Evolutionary conservation across 2,113 vertebrate species (phyloP).

Genomic region (Trogon melanurus): DNA sequence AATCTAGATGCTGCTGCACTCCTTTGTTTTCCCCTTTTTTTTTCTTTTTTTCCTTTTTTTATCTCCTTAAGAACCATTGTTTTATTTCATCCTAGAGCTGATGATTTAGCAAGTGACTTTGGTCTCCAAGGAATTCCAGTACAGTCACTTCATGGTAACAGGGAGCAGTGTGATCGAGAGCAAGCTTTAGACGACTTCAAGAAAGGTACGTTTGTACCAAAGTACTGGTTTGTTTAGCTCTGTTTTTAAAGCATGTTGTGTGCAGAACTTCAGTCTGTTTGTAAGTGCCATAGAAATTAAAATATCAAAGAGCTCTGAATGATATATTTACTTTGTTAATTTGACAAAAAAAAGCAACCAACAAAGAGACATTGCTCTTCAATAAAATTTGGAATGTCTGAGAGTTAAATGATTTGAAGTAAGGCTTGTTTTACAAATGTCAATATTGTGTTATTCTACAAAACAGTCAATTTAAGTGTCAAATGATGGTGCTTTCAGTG

Average conservation of each 20-base stretch:
- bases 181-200: constrained; percentile 93
- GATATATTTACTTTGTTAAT: not conserved
- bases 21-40: too few relatives aligned
- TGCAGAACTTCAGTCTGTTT: not conserved
- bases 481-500: not conserved
- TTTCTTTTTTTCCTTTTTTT: not conserved
- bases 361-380: not conserved
- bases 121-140: constrained; percentile 86
- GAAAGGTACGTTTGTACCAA: constrained; percentile 72
- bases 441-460: not conserved
- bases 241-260: not conserved
- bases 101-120: constrained; percentile 93
- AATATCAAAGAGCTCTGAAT: not conserved
- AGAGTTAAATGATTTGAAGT: not conserved
- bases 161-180: constrained; percentile 92
- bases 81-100: constrained; percentile 78
- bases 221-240: not conserved
- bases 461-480: not conserved
- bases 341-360: not conserved
- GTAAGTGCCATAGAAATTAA: not conserved
- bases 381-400: not conserved
- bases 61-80: not conserved
- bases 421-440: not conserved
- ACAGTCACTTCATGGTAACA: constrained; percentile 91
- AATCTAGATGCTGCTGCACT: not conserved